Conservation (phyloP, 2,888 invertebrate species). For the Tiphia femorata region DNA sequence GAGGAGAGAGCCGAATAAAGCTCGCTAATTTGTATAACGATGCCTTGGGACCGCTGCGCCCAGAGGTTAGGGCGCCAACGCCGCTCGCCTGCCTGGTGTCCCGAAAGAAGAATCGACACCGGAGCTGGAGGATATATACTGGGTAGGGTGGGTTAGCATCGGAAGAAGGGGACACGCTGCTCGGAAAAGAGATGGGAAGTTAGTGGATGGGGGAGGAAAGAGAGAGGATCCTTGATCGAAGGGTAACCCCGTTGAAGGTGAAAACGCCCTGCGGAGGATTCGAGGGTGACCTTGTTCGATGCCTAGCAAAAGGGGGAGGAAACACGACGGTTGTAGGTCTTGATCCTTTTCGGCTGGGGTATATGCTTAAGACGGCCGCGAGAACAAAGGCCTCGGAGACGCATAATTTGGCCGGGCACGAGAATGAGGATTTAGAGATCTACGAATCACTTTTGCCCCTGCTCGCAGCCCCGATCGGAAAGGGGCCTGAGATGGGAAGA, state of each 20-base stretch:
- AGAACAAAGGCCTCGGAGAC: neutral
- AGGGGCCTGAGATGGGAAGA: slow-evolving; percentile 7
- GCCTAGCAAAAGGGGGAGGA: slow-evolving; percentile 17
- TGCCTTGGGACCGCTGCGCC: neutral
- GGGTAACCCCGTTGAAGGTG: too few species aligned
- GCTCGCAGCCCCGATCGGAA: too few species aligned
- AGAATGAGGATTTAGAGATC: neutral
- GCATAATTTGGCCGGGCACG: slow-evolving; percentile 12
- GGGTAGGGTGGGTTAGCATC: neutral
- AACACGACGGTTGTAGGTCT: slow-evolving; percentile 11
- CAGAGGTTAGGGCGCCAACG: neutral
- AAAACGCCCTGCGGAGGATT: neutral
- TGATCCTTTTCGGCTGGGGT: slow-evolving; percentile 6
- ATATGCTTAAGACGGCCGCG: slow-evolving; percentile 1
- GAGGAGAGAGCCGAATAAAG: slow-evolving; percentile 59
- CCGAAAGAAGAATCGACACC: too few species aligned
- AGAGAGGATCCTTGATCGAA: slow-evolving; percentile 15
- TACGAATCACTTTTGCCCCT: neutral
- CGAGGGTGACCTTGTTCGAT: slow-evolving; percentile 32
- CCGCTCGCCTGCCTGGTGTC: too few species aligned
- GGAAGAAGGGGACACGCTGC: neutral
- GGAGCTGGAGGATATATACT: neutral
- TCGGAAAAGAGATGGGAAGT: slow-evolving; percentile 18
- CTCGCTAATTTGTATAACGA: slow-evolving; percentile 52
- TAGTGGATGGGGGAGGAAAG: neutral